Percentiles rank a stretch among this genome's conserved stretches.
These are phyloP conservation scores for Uloborus plumipes DNA, from an alignment of 2,888 invertebrate genomes.

Conservation along the genomic window DNA sequence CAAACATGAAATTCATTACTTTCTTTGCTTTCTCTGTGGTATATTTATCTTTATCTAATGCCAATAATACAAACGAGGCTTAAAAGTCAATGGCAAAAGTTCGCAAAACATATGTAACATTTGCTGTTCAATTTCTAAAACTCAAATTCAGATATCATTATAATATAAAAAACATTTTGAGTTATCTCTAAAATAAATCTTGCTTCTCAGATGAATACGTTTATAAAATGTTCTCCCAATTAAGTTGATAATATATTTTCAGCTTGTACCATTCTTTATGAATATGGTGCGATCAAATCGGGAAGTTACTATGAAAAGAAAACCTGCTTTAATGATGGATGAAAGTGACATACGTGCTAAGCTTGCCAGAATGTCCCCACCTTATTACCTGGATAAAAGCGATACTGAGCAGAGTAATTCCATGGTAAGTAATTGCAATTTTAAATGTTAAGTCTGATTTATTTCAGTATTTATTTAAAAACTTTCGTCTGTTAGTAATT, in stretches of 20 bases:
- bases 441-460: background rate
- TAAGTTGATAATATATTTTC: background rate
- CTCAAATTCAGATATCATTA: no score
- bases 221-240: background rate
- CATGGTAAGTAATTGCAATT: conserved; percentile 36
- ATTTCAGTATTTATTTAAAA: background rate
- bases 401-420: conserved; percentile 24
- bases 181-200: background rate
- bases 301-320: conserved; percentile 69
- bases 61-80: no score
- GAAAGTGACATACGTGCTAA: conserved; percentile 72
- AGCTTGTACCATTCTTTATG: conserved; percentile 53
- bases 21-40: no score
- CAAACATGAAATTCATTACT: no score
- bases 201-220: background rate
- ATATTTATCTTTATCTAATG: no score
- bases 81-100: no score
- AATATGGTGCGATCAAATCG: conserved; percentile 30
- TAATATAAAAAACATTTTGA: background rate
- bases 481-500: background rate
- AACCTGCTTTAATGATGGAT: conserved; percentile 79
- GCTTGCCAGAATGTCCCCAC: conserved; percentile 33
- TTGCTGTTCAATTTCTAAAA: no score
- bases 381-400: conserved; percentile 39
- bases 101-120: no score